Evolutionary conservation across 2,888 invertebrate genomes (phyloP), one percentile per base, ranked within the genome.

Genomic region (Drosophila multiciliata): DNA sequence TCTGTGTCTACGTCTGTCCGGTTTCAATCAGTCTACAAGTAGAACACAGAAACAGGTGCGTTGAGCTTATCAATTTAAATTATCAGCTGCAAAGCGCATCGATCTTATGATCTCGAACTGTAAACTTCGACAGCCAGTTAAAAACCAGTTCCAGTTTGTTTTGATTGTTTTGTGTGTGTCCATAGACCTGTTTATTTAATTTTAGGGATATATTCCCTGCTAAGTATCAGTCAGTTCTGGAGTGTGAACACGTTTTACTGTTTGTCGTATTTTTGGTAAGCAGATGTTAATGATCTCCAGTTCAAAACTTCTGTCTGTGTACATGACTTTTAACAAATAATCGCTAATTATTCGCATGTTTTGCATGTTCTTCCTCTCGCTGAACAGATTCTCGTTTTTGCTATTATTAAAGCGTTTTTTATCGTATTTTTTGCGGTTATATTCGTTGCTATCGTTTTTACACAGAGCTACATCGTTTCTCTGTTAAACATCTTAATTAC

Each of bases 271-370:
- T 69, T 69, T 70, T 49, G 36, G 33, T 57, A 35, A 48, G n/a
- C 36, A 23, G 33, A 36, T 66, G 68, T 66, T 83, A 74, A 82
- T 82, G 35, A 78, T 71, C 60, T 60, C 45, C 54, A 55, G 45
- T 50, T 66, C 53, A 52, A 26, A 35, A 66, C 68, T 64, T 23
- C 54, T 52, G 15, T 7, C 15, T 42, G 49, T 48, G 54, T 53
- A 54, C 38, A 32, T 42, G 33, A 55, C 20, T 66, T 67, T 83
- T 82, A 69, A 62, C 86, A 69, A 65, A 70, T 67, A 23, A 54
- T 42, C 68, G 81, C 63, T 88, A 83, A 83, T 86, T 88, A 64
- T 68, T 57, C 32, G 64, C 65, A 53, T 65, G 64, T 70, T 75
- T 65, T 78, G 57, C 57, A 58, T 45, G 12, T 20, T 49, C 48